Percentiles rank a stretch among this genome's conserved stretches.
Evolutionary conservation across 92 coral and sea anemone species (phyloP).

Genomic region (Umimayanthus chanpuru): DNA sequence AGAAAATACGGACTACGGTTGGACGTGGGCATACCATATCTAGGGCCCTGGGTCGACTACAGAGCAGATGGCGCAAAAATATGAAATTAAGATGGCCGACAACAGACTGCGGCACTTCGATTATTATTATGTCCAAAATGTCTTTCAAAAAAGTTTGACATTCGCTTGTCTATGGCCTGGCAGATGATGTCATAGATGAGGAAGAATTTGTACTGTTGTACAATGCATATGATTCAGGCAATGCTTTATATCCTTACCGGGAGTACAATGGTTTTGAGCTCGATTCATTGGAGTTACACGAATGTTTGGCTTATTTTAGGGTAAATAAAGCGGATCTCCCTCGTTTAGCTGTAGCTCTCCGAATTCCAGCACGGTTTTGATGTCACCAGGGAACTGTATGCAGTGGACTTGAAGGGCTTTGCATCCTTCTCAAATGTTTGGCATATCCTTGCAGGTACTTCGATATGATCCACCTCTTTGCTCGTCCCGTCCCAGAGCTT

Average conservation of each 20-base stretch:
- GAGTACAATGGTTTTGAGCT: constrained; percentile 48
- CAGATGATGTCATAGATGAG: constrained; percentile 48
- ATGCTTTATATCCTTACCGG: constrained; percentile 56
- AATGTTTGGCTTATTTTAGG: constrained; percentile 52
- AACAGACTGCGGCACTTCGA: constrained; percentile 24
- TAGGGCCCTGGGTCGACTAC: constrained; percentile 47
- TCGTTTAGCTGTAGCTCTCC: constrained; percentile 43
- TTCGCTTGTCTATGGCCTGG: constrained; percentile 47
- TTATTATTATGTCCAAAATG: constrained; percentile 4
- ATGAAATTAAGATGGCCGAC: constrained; percentile 51
- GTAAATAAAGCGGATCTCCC: constrained; percentile 54
- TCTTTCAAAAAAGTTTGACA: constrained; percentile 56
- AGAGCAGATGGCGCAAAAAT: constrained; percentile 52
- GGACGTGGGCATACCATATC: constrained; percentile 24
- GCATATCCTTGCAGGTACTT: constrained; percentile 50
- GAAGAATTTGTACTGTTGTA: constrained; percentile 63
- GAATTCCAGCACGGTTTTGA: constrained; percentile 50
- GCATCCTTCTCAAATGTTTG: constrained; percentile 40
- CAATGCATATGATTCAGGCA: constrained; percentile 46
- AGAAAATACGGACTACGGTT: constrained; percentile 50
- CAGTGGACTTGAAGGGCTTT: constrained; percentile 55
- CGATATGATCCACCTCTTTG: constrained; percentile 45
- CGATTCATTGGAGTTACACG: constrained; percentile 33
- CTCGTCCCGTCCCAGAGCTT: constrained; percentile 46
- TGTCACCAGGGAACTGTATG: constrained; percentile 62